These are phyloP conservation scores for Strix occidentalis DNA, from an alignment of 2,797 vertebrate genomes.

Conservation along the genomic window DNA sequence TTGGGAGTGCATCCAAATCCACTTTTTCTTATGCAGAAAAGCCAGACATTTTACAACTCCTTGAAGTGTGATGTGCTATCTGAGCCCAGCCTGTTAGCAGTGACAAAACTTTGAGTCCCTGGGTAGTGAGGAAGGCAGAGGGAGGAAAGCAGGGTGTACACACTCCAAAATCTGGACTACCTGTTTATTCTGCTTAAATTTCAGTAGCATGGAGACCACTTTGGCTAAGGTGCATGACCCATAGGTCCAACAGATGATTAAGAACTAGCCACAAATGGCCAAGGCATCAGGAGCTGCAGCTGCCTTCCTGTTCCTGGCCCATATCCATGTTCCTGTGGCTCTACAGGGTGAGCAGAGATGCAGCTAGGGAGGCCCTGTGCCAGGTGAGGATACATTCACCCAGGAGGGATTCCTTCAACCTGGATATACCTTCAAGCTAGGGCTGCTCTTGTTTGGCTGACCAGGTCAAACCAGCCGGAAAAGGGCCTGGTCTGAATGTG, in stretches of 20 bases:
- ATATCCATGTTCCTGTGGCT: accelerated
- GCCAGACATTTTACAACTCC: background rate
- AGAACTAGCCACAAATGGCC: background rate
- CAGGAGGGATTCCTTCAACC: background rate
- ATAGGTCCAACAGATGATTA: background rate
- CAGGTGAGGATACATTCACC: background rate
- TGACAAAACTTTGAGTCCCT: background rate
- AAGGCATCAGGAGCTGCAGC: background rate
- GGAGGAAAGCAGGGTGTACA: background rate
- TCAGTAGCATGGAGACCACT: background rate
- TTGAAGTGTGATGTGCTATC: background rate
- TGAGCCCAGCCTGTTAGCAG: background rate
- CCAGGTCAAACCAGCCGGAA: background rate
- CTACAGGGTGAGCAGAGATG: background rate
- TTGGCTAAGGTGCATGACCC: background rate
- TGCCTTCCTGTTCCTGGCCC: background rate
- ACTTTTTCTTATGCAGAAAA: background rate
- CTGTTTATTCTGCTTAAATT: background rate
- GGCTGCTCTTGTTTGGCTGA: background rate
- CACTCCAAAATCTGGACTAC: background rate
- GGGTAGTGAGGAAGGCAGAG: background rate
- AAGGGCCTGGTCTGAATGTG: background rate
- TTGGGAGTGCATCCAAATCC: background rate
- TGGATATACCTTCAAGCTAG: background rate
- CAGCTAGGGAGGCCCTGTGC: background rate